Conservation (phyloP, 2,888 invertebrate species). For the Silvanus unidentatus region DNA sequence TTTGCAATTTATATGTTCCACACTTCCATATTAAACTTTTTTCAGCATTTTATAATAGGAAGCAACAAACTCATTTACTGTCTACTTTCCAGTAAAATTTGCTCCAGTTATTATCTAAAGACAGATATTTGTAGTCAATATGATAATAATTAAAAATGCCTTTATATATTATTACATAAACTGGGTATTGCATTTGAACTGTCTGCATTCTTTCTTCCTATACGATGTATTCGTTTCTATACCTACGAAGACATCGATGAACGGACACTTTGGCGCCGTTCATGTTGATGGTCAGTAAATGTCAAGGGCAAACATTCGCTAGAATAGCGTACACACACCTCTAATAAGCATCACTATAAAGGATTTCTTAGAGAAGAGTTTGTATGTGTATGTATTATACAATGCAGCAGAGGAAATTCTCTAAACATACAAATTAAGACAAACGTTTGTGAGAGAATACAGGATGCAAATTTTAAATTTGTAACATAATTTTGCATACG, state of each 20-base stretch:
- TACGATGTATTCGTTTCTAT: slow-evolving; percentile 17
- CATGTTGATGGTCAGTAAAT: slow-evolving; percentile 33
- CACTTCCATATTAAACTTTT: no score
- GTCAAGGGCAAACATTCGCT: slow-evolving; percentile 35
- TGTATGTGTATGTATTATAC: no score
- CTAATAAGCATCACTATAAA: neutral
- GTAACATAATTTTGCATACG: no score
- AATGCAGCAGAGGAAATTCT: no score
- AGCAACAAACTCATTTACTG: slow-evolving; percentile 3
- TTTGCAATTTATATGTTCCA: no score
- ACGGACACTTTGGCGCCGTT: slow-evolving; percentile 34
- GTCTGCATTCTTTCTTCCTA: slow-evolving; percentile 15
- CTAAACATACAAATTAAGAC: no score
- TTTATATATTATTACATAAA: slow-evolving; percentile 16
- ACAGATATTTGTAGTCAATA: slow-evolving; percentile 8
- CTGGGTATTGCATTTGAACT: slow-evolving; percentile 6
- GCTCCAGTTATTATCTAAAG: slow-evolving; percentile 13
- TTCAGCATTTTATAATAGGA: neutral
- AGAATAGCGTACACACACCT: slow-evolving; percentile 19
- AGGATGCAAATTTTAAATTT: no score
- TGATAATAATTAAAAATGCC: slow-evolving; percentile 4
- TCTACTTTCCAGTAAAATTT: slow-evolving; percentile 9
- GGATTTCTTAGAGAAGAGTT: no score
- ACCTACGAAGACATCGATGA: slow-evolving; percentile 29
- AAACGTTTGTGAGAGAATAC: no score